Percentiles rank a stretch among this genome's conserved stretches.
Evolutionary conservation across 2,797 vertebrate genomes (phyloP).

Genomic region (Sebastes nivosus): DNA sequence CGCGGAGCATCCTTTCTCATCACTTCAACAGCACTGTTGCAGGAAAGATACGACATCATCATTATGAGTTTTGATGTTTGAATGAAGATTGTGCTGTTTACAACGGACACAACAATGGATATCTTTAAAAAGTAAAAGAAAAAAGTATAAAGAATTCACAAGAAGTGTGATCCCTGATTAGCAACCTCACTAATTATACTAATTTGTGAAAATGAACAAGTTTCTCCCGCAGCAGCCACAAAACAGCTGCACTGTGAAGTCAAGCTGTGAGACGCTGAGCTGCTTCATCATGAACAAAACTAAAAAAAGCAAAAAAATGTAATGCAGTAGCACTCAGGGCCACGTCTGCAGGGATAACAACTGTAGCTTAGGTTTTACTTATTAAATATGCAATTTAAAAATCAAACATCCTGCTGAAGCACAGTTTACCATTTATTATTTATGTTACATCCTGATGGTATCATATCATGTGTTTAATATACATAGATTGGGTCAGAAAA

Average conservation of each 20-base stretch:
- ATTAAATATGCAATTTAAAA: background rate
- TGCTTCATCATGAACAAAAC: conserved; percentile 11
- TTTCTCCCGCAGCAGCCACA: conserved; percentile 3
- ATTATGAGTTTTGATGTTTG: background rate
- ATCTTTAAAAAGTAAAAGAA: background rate
- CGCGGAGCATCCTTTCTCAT: no score
- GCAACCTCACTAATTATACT: conserved; percentile 6
- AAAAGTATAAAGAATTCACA: background rate
- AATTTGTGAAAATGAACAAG: conserved; percentile 11
- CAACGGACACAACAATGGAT: background rate
- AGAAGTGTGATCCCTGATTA: background rate
- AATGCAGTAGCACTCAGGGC: background rate
- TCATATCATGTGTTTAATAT: background rate
- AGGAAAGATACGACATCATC: background rate
- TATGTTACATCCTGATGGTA: background rate
- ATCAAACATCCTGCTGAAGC: background rate
- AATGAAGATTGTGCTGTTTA: background rate
- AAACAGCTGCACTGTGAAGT: conserved; percentile 29
- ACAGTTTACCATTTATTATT: background rate
- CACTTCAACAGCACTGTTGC: no score
- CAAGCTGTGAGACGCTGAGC: conserved; percentile 1
- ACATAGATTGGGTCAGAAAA: background rate
- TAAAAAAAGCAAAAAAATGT: background rate
- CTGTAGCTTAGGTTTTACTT: background rate
- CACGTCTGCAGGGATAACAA: conserved; percentile 6